Percentiles rank a stretch among this genome's conserved stretches.
Evolutionary conservation across 2,113 vertebrate genomes (phyloP).

Genomic region (Pterocles orientalis): DNA sequence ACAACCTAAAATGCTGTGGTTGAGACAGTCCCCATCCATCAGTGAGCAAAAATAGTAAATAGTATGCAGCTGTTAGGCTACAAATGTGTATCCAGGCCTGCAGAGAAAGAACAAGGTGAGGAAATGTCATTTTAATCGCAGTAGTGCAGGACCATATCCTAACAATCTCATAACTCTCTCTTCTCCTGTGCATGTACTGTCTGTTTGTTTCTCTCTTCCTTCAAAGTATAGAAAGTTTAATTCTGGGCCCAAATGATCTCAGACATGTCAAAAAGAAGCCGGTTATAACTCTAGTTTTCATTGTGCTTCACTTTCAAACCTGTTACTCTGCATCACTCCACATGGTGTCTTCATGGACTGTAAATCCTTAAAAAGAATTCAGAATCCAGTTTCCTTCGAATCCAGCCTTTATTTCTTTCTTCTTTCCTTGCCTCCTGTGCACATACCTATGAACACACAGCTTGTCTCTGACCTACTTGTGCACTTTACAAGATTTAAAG

Average conservation of each 20-base stretch:
- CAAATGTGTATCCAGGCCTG: background rate
- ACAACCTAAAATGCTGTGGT: background rate
- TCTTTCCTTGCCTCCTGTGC: background rate
- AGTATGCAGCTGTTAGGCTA: background rate
- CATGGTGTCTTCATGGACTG: slow-evolving; percentile 41
- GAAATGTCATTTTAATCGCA: background rate
- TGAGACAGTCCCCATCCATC: background rate
- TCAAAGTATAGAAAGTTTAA: background rate
- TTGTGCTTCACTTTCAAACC: background rate
- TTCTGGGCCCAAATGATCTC: background rate
- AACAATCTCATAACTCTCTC: background rate
- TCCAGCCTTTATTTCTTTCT: background rate
- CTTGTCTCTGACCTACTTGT: background rate
- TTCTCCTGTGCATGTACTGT: background rate
- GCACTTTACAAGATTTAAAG: slow-evolving; percentile 20
- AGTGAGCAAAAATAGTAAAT: background rate
- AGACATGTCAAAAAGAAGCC: background rate
- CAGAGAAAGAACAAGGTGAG: background rate
- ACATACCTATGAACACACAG: background rate
- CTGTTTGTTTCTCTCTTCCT: background rate
- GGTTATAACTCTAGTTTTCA: background rate
- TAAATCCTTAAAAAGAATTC: background rate
- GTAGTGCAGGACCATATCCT: background rate
- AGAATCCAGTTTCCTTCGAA: background rate
- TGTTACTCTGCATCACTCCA: slow-evolving; percentile 38